Percentiles rank a stretch among this genome's conserved stretches.
phyloP scores from a whole-genome alignment of 2,888 invertebrate genomes.

The Leptopilina myrica region DNA sequence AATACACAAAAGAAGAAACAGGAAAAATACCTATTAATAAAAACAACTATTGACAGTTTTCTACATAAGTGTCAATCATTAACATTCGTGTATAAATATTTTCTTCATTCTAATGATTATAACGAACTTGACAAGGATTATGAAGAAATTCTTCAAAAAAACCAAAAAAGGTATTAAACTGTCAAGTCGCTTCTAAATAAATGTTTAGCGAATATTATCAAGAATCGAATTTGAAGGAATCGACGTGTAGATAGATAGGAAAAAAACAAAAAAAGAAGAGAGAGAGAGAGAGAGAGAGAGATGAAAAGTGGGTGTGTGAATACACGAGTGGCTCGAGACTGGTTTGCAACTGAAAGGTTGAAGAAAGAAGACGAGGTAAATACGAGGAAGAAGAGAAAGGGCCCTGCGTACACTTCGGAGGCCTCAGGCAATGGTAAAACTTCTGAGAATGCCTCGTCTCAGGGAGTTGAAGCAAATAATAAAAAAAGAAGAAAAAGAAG shows the following conservation, averaged over 20 bases:
- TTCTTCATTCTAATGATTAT: too few relatives aligned
- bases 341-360: conserved; percentile 35
- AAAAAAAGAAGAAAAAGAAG: background rate
- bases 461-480: conserved; percentile 6
- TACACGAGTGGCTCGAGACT: conserved; percentile 35
- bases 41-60: too few relatives aligned
- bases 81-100: too few relatives aligned
- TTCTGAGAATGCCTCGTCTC: conserved; percentile 40
- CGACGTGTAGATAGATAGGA: conserved; percentile 40
- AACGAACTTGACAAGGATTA: too few relatives aligned
- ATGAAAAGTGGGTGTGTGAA: conserved; percentile 47
- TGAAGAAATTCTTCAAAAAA: too few relatives aligned
- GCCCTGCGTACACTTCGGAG: conserved; percentile 21
- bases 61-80: too few relatives aligned
- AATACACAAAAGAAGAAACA: too few relatives aligned
- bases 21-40: too few relatives aligned
- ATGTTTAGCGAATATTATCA: conserved; percentile 18
- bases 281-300: background rate
- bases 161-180: background rate
- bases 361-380: conserved; percentile 41
- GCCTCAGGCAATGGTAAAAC: conserved; percentile 40
- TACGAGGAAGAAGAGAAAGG: conserved; percentile 37
- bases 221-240: conserved; percentile 39
- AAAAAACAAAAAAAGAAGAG: background rate
- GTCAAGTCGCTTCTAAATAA: background rate